A percentile compares a stretch with the other conserved stretches of the same genome.
phyloP scores from a whole-genome alignment of 1,140 invertebrate genomes.

The Drosophila lacertosa region DNA sequence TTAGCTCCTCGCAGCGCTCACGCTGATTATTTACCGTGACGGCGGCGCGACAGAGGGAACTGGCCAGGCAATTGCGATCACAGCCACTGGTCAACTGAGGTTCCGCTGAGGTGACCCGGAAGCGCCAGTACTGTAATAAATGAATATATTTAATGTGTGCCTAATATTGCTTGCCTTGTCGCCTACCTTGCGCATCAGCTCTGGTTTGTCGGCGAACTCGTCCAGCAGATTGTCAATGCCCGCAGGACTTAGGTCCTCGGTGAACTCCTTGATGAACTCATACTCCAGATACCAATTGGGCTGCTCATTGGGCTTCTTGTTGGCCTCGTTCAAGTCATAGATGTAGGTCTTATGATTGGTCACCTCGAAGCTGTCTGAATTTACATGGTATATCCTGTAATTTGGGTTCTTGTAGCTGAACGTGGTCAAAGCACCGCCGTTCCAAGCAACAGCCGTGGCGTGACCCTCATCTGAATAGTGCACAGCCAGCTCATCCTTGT shows the following conservation, averaged over 20 bases:
- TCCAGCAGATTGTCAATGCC: constrained; percentile 85
- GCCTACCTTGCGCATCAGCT: constrained; percentile 66
- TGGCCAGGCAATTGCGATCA: constrained; percentile 85
- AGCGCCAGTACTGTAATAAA: constrained; percentile 84
- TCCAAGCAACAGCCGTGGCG: constrained; percentile 89
- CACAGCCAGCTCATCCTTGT: constrained; percentile 90
- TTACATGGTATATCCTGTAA: constrained; percentile 90
- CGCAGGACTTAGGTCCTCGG: constrained; percentile 83
- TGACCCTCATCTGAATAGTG: constrained; percentile 86
- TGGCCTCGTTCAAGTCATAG: constrained; percentile 91
- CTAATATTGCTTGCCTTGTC: neutral
- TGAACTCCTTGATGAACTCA: constrained; percentile 88
- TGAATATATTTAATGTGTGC: no score
- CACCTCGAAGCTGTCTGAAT: constrained; percentile 85
- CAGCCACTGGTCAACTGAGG: constrained; percentile 85
- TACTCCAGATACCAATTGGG: constrained; percentile 88
- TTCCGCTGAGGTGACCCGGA: constrained; percentile 86
- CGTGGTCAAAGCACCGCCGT: constrained; percentile 90
- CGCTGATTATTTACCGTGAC: constrained; percentile 85
- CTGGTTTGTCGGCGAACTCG: constrained; percentile 83
- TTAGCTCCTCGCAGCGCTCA: constrained; percentile 85
- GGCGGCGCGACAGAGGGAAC: constrained; percentile 86
- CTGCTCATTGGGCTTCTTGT: constrained; percentile 85
- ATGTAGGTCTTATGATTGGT: constrained; percentile 90
- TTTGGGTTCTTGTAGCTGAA: constrained; percentile 90